Conservation (phyloP, 2,113 vertebrate genomes). For the Strix aluco region DNA sequence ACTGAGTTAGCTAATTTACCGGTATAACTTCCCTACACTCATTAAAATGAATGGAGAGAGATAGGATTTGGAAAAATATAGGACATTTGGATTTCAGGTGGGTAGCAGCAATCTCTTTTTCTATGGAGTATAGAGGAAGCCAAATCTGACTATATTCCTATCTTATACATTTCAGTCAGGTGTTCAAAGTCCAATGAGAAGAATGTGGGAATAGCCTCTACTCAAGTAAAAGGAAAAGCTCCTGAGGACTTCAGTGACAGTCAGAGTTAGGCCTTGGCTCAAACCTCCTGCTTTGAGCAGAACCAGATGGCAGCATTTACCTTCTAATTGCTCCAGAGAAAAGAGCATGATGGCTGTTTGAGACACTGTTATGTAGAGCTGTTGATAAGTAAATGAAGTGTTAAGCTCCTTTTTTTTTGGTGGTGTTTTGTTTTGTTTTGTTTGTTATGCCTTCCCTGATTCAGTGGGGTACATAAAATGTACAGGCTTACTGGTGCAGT, state of each 20-base stretch:
- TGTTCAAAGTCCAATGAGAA: not conserved
- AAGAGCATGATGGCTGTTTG: not conserved
- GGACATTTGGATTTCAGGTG: not conserved
- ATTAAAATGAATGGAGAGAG: constrained; percentile 26
- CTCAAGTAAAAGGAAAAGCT: not conserved
- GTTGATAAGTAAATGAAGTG: not conserved
- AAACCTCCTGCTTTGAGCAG: not conserved
- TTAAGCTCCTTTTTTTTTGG: not conserved
- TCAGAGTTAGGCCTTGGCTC: not conserved
- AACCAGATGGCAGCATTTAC: not conserved
- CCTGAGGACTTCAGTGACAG: not conserved
- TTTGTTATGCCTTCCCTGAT: not conserved
- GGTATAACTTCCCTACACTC: not conserved
- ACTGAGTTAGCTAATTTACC: not conserved
- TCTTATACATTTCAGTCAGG: not conserved
- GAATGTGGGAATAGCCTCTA: not conserved
- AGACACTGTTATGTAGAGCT: not conserved
- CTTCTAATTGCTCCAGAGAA: not conserved
- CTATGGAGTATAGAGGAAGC: not conserved
- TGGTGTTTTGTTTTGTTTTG: not conserved
- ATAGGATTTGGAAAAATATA: constrained; percentile 7
- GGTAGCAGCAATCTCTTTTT: not conserved
- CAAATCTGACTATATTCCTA: not conserved
- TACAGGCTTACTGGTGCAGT: not conserved
- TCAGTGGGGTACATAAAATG: not conserved